phyloP scores from a whole-genome alignment of 1,140 invertebrate species.

The Cydia pomonella region DNA sequence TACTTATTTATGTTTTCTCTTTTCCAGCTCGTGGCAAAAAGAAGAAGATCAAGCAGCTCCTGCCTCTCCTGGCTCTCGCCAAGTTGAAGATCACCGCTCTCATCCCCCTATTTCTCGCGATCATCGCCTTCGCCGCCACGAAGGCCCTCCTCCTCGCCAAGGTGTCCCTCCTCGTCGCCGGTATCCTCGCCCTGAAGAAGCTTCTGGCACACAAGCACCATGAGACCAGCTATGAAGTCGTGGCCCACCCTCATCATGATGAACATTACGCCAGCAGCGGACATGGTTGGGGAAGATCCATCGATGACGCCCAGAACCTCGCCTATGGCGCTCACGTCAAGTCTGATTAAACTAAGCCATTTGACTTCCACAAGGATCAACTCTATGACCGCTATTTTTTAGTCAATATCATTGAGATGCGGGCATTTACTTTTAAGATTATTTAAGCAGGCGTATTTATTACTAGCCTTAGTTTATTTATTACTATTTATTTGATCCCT shows the following conservation, averaged over 20 bases:
- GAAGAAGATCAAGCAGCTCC: constrained; percentile 86
- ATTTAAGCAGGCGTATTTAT: constrained; percentile 63
- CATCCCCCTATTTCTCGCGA: constrained; percentile 88
- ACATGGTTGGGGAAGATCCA: constrained; percentile 81
- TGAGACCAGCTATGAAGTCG: constrained; percentile 87
- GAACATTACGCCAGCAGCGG: constrained; percentile 81
- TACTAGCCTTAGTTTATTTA: constrained; percentile 67
- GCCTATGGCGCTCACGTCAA: constrained; percentile 83
- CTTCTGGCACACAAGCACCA: constrained; percentile 86
- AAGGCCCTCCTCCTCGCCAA: constrained; percentile 91
- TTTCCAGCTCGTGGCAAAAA: constrained; percentile 86
- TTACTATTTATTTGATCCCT: constrained; percentile 68
- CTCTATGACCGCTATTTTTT: constrained; percentile 44
- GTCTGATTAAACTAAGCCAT: constrained; percentile 56
- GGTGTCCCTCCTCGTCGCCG: constrained; percentile 87
- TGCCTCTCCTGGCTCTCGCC: constrained; percentile 87
- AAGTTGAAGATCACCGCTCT: constrained; percentile 90
- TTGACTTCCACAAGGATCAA: constrained; percentile 47
- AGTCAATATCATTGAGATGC: constrained; percentile 21
- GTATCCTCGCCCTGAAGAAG: constrained; percentile 89
- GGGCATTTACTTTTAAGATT: constrained; percentile 21
- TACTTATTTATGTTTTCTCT: constrained; percentile 27
- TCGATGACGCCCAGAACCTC: constrained; percentile 82
- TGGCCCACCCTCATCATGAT: constrained; percentile 84
- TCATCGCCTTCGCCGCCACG: constrained; percentile 89